Conservation (phyloP, 2,113 vertebrate species). For the Peromyscus leucopus region DNA sequence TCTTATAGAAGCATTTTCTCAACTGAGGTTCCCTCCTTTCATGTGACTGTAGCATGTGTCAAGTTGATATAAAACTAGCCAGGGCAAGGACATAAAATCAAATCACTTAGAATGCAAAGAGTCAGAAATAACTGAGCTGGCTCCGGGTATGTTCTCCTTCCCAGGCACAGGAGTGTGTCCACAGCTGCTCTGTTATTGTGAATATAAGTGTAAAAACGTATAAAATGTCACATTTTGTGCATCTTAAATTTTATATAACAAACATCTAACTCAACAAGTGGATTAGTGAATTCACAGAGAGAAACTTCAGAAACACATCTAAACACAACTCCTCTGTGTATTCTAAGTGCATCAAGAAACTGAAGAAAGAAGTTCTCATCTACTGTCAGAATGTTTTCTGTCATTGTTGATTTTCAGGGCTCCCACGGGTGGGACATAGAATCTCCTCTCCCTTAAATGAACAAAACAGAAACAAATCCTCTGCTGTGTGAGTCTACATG, state of each 20-base stretch:
- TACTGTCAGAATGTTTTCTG: not conserved
- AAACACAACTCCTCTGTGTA: not conserved
- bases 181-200: not conserved
- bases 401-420: not conserved
- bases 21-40: not conserved
- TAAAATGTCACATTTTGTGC: not conserved
- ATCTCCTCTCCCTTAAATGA: not conserved
- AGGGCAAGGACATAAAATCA: not conserved
- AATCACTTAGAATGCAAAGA: constrained; percentile 6
- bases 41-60: not conserved
- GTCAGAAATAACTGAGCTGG: not conserved
- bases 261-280: not conserved
- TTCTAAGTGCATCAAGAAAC: constrained; percentile 20
- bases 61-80: not conserved
- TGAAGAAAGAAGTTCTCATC: not conserved
- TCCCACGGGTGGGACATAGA: not conserved
- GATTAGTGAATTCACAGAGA: not conserved
- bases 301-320: not conserved
- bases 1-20: not conserved
- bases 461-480: not conserved
- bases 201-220: not conserved
- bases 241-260: not conserved
- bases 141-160: fast-evolving
- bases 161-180: not conserved
- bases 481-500: not conserved